phyloP scores from a whole-genome alignment of 2,797 vertebrate species.

The Aselliscus stoliczkanus region DNA sequence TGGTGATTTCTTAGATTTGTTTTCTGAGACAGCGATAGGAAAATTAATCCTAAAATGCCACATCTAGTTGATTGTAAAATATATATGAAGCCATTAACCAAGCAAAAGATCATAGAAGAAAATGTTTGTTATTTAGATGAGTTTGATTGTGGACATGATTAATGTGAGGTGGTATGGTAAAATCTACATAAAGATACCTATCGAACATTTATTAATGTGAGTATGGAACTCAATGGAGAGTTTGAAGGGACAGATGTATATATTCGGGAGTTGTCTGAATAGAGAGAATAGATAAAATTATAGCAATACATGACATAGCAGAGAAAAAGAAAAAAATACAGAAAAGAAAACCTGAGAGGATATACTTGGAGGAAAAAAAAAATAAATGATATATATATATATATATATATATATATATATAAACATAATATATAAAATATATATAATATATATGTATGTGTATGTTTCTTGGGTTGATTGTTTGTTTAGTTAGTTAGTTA shows the following conservation, averaged over 20 bases:
- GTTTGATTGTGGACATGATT: background rate
- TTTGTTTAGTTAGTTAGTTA: no score
- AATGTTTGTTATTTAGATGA: background rate
- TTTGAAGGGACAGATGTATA: background rate
- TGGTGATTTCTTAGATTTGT: background rate
- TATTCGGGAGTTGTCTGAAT: background rate
- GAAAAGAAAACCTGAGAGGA: background rate
- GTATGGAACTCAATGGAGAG: background rate
- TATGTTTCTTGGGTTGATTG: no score
- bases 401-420: no score
- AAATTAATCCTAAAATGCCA: background rate
- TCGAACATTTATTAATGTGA: background rate
- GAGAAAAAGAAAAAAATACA: background rate
- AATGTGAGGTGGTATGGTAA: background rate
- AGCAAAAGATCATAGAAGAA: background rate
- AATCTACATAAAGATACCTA: background rate
- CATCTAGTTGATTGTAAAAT: background rate
- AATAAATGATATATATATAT: no score
- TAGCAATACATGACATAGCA: background rate
- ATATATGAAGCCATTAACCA: background rate
- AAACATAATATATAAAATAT: no score
- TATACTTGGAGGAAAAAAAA: background rate
- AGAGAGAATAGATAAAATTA: background rate
- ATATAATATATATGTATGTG: no score
- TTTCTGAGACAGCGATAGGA: background rate